These are phyloP conservation scores for Tyrannus savana DNA, from an alignment of 2,113 vertebrate genomes.

Conservation along the genomic window DNA sequence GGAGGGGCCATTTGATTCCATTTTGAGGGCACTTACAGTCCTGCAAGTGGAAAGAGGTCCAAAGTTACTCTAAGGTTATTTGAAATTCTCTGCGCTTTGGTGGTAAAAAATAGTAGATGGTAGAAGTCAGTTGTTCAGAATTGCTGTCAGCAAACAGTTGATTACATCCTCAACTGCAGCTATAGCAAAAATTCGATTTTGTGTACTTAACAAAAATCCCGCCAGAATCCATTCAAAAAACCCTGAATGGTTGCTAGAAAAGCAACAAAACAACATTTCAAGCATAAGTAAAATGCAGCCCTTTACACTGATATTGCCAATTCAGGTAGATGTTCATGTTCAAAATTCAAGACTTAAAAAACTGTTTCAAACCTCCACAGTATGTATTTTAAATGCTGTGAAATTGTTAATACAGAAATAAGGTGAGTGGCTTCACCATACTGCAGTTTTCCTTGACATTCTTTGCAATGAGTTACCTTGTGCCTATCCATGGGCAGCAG, in stretches of 20 bases:
- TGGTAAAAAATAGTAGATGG: background rate
- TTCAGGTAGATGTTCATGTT: background rate
- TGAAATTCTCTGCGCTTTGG: background rate
- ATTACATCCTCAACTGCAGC: background rate
- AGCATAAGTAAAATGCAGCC: background rate
- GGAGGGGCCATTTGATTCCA: background rate
- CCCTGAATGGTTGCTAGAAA: background rate
- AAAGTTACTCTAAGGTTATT: background rate
- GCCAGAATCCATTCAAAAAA: background rate
- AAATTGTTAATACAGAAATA: background rate
- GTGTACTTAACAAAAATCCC: background rate
- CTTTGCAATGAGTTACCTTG: background rate
- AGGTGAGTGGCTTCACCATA: background rate
- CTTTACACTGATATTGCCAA: background rate
- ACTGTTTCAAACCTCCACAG: background rate
- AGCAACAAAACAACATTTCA: background rate
- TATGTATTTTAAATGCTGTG: background rate
- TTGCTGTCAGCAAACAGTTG: background rate
- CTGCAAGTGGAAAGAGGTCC: background rate
- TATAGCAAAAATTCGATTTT: background rate
- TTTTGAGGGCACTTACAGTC: background rate
- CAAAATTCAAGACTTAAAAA: background rate
- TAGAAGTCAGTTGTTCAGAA: background rate
- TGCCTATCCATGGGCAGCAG: background rate
- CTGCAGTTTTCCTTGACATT: background rate